Base-by-base conservation (phyloP, 2,888 invertebrate genomes). In the Drosophila parthenogenetica region DNA sequence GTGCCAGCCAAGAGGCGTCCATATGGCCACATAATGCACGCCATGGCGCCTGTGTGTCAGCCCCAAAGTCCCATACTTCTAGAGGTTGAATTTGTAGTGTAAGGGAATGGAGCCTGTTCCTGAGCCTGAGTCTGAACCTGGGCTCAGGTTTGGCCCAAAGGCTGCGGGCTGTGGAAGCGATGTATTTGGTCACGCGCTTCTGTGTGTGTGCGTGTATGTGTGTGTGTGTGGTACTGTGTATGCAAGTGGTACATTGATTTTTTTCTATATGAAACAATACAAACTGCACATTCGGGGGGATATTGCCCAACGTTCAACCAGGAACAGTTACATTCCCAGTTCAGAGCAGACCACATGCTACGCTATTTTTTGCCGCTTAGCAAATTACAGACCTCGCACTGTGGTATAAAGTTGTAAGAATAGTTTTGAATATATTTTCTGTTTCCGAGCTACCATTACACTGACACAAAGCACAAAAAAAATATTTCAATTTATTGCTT, bases 21-120 rank as follows among this genome's bases (percentile, higher is more conserved):
- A 85, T 85, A 73, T 72, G 75, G 81, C 71, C 76, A 74, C 80
- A 82, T 81, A 88, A 86, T 77, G 77, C 88, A 86, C 79, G 81
- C 80, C 75, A 72, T 73, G 82, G 72, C 73, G 75, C 84, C 67
- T 58, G 60, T 66, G 49, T 40, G 45, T 19, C 61, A 17, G 43
- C 40, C 51, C 51, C 40, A 42, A 13, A 37, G 19, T 25, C 10
- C 14, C 2, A 13, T 37, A 22, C 19, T 53, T 16, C 37, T 29
- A 29, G 13, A 7, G n/a, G 4, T n/a, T 13, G 17, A 13, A 32
- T 13, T 35, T 22, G 5, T 22, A 5, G 22, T 5, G 5, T 22
- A 5, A 22, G 5, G 5, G 22, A 5, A 22, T 22, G 22, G 5
- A 22, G 22, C 22, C 22, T 22, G 5, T 22, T 5, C 22, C 22